phyloP scores from a whole-genome alignment of 2,797 vertebrate genomes.

The Brachymystax lenok region DNA sequence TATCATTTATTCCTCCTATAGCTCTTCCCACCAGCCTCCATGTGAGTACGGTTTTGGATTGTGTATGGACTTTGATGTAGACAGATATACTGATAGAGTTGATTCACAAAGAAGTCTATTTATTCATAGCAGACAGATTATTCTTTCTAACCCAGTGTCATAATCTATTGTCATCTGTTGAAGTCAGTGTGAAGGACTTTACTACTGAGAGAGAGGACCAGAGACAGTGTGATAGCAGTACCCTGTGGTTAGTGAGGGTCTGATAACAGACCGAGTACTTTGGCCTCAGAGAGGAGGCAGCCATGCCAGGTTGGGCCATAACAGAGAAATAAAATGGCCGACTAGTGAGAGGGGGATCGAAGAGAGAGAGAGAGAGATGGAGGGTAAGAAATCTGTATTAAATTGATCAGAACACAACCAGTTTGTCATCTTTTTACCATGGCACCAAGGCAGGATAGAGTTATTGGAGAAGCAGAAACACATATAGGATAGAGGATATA shows the following conservation, averaged over 20 bases:
- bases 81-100: slow-evolving; percentile 15
- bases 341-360: no score
- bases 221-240: neutral
- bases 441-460: no score
- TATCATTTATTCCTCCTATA: no score
- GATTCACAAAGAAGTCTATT: slow-evolving; percentile 30
- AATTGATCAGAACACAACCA: neutral
- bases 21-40: no score
- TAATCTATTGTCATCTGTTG: neutral
- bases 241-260: neutral
- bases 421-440: neutral
- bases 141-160: slow-evolving; percentile 18
- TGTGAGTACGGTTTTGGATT: slow-evolving; percentile 10
- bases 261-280: neutral
- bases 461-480: neutral
- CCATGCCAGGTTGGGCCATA: no score
- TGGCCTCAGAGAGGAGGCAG: no score
- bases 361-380: no score
- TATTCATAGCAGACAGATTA: slow-evolving; percentile 8
- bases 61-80: slow-evolving; percentile 36
- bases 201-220: neutral
- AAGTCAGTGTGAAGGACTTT: neutral
- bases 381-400: no score
- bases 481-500: neutral
- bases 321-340: no score